phyloP scores from a whole-genome alignment of 2,113 vertebrate species.

The Excalfactoria chinensis region DNA sequence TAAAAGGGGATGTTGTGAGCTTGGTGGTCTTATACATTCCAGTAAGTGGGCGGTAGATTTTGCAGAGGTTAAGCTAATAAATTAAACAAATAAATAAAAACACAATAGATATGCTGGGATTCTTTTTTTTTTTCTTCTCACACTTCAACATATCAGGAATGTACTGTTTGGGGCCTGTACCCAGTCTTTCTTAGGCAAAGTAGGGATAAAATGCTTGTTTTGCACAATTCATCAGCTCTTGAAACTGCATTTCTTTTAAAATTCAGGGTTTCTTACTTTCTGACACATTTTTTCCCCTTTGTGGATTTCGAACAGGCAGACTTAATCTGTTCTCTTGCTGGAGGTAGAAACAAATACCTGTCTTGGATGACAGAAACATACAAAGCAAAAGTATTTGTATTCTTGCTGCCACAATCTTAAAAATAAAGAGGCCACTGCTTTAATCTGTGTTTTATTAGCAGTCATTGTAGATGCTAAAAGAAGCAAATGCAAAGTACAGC shows the following conservation, averaged over 20 bases:
- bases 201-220: not conserved
- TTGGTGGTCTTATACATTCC: not conserved
- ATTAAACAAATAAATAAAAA: not conserved
- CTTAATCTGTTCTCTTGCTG: not conserved
- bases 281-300: not conserved
- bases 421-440: not conserved
- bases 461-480: not conserved
- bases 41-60: not conserved
- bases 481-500: not conserved
- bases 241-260: not conserved
- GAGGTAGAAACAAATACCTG: not conserved
- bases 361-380: not conserved
- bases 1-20: not conserved
- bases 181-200: not conserved
- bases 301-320: not conserved
- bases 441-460: not conserved
- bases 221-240: not conserved
- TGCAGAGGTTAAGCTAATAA: not conserved
- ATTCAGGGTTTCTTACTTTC: rapidly evolving
- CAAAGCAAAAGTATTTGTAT: not conserved
- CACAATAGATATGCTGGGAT: not conserved
- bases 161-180: not conserved
- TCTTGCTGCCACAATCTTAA: not conserved
- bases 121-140: not conserved
- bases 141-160: not conserved